Conservation (phyloP, 1,140 invertebrate species). For the Ceratitis capitata region DNA sequence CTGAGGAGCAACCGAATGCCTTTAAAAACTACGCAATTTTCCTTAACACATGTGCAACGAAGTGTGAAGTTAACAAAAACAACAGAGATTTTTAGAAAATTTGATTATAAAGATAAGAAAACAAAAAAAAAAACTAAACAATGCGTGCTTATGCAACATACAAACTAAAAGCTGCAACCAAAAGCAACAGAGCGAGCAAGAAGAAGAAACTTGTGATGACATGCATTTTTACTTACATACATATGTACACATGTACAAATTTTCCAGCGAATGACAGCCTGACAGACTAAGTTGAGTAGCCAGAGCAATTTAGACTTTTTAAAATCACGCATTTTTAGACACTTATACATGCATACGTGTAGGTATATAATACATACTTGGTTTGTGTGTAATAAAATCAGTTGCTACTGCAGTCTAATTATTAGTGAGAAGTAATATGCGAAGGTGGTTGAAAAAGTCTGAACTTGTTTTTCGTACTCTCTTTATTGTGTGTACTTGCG, state of each 20-base stretch:
- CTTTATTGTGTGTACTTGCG: not conserved
- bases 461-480: not conserved
- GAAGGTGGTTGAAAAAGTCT: not conserved
- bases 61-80: not conserved
- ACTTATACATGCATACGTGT: too few relatives aligned
- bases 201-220: not conserved
- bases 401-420: not conserved
- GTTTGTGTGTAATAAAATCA: too few relatives aligned
- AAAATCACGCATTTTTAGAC: too few relatives aligned
- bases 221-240: too few relatives aligned
- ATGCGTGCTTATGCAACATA: not conserved
- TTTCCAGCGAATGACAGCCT: not conserved
- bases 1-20: too few relatives aligned
- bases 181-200: not conserved
- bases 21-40: not conserved
- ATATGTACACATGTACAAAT: not conserved
- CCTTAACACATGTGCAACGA: not conserved
- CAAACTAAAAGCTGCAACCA: not conserved
- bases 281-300: too few relatives aligned
- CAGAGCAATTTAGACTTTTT: too few relatives aligned
- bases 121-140: not conserved
- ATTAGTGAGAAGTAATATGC: not conserved
- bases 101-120: too few relatives aligned
- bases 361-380: too few relatives aligned
- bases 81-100: not conserved